A percentile compares a stretch with the other conserved stretches of the same genome.
Evolutionary conservation across 2,797 vertebrate species (phyloP).

Genomic region (Amblyraja radiata): DNA sequence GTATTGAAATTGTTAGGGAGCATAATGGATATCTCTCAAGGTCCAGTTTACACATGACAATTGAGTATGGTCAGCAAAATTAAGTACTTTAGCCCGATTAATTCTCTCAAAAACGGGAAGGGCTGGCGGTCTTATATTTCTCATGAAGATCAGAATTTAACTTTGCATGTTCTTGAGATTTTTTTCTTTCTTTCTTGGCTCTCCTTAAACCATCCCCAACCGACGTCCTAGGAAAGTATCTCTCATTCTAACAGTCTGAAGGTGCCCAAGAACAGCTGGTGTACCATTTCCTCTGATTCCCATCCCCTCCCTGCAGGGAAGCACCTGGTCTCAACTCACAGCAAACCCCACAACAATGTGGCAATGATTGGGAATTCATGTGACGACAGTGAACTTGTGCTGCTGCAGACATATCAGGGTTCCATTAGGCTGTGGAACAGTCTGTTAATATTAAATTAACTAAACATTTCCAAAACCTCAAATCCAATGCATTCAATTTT

Average conservation of each 20-base stretch:
- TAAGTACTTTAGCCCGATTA: background rate
- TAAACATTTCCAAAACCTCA: no score
- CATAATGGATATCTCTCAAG: background rate
- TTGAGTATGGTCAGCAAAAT: background rate
- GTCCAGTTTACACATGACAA: background rate
- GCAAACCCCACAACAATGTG: no score
- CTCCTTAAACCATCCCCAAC: background rate
- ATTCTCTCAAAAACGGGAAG: background rate
- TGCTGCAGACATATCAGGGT: no score
- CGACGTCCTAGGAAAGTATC: background rate
- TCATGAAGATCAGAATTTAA: background rate
- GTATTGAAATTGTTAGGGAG: background rate
- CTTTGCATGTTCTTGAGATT: background rate
- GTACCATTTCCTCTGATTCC: background rate
- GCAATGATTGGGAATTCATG: conserved; percentile 1
- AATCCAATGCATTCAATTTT: no score
- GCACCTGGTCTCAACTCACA: background rate
- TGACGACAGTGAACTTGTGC: background rate
- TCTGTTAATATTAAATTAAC: no score
- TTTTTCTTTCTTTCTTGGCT: background rate
- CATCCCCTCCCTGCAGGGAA: background rate
- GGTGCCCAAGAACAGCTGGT: background rate
- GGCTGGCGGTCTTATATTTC: background rate
- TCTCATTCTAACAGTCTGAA: background rate
- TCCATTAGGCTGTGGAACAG: no score